Evolutionary conservation across 2,797 vertebrate genomes (phyloP).

Genomic region (Phaenicophaeus curvirostris): DNA sequence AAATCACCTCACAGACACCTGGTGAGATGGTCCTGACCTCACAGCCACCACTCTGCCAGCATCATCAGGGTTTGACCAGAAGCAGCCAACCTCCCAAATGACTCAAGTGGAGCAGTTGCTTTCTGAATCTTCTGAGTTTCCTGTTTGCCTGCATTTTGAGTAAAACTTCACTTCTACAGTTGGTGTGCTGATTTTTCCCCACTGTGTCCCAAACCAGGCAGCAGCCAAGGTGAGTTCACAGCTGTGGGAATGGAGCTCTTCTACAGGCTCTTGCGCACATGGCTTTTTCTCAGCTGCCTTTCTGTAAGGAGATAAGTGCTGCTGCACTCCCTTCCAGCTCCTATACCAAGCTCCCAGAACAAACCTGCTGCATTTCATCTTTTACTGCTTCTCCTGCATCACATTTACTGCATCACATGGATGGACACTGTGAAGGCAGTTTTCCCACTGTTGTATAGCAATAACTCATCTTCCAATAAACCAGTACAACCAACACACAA

Average conservation of each 20-base stretch:
- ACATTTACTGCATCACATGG: too few relatives aligned
- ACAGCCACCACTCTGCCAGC: neutral
- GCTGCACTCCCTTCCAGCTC: neutral
- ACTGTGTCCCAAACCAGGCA: neutral
- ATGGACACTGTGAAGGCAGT: neutral
- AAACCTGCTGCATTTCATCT: neutral
- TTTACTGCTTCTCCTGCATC: neutral
- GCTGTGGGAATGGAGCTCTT: neutral
- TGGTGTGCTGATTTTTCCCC: fast-evolving
- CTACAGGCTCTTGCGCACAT: neutral
- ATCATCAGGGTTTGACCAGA: neutral
- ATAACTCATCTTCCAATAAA: neutral
- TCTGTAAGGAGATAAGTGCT: neutral
- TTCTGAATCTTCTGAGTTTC: neutral
- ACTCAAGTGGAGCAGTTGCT: neutral
- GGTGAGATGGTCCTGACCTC: neutral
- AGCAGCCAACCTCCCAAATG: neutral
- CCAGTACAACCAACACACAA: neutral
- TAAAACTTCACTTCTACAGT: neutral
- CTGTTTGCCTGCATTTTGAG: neutral
- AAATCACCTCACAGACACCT: neutral
- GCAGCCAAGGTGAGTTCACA: neutral
- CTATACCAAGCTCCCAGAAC: neutral
- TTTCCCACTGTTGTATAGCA: neutral
- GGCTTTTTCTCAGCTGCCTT: neutral